These are phyloP conservation scores for Clunio marinus DNA, from an alignment of 2,888 invertebrate genomes.

Conservation along the genomic window DNA sequence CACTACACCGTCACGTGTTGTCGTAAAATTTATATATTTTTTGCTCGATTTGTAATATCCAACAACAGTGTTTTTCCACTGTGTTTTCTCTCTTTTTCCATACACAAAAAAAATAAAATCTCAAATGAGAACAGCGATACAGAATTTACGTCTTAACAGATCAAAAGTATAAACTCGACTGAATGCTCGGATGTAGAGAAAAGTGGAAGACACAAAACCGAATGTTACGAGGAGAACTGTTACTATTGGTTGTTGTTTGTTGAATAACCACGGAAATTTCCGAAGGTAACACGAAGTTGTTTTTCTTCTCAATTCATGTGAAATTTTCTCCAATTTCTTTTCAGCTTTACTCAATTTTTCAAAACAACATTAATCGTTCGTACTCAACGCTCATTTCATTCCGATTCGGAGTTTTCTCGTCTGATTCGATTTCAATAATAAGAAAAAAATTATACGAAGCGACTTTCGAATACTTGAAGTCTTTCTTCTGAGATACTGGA, in stretches of 20 bases:
- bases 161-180: conserved; percentile 38
- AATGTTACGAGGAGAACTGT: background rate
- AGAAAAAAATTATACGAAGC: too few relatives aligned
- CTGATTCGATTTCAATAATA: conserved; percentile 13
- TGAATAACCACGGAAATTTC: background rate
- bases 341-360: background rate
- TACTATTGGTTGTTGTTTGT: conserved; percentile 6
- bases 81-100: background rate
- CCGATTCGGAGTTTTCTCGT: conserved; percentile 1
- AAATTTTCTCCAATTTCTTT: background rate
- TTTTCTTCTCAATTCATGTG: background rate
- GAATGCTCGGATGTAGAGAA: conserved; percentile 19
- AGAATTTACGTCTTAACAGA: conserved; percentile 28
- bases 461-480: background rate
- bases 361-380: background rate
- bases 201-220: background rate
- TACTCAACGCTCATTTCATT: background rate
- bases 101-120: conserved; percentile 11
- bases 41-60: background rate
- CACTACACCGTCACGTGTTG: too few relatives aligned
- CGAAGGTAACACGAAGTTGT: conserved; percentile 4
- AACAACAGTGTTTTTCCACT: conserved; percentile 13
- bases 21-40: background rate
- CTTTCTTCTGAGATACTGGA: background rate
- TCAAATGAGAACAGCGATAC: background rate